Base-by-base conservation (phyloP, 2,888 invertebrate species). In the Julus scanicus region DNA sequence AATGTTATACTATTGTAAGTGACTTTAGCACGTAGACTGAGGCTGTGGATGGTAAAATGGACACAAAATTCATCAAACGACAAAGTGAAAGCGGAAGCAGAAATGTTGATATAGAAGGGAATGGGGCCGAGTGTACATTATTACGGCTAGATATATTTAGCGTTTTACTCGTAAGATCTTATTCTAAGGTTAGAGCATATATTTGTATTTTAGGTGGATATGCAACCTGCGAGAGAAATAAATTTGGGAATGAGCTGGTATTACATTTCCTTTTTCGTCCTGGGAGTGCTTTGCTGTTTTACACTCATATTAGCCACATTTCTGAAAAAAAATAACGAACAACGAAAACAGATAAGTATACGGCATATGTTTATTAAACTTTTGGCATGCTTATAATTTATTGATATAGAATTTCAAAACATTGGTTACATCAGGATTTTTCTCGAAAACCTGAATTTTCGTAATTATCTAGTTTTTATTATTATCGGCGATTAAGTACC, bases 261-360 rank as follows among this genome's bases (percentile, higher is more conserved):
- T 37, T 85, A 44, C 13, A 3, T 85, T 39, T n/a, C 44, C 20
- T 85, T 85, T 85, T 49, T 49, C 20, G 44, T 85, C 20, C 3
- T 85, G 1, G 85, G 85, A 44, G 48, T 48, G 17, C 49, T 85
- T 8, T 44, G 85, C n/a, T 85, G 85, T 44, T 49, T 85, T 20
- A 49, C 85, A 9, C 44, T 85, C 20, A 17, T 85, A 48, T 13
- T 85, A 9, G 44, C 85, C 13, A 29, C 44, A 4, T 85, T 85
- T 49, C 1, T 85, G 11, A 44, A 9, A 20, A 85, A 85, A 85
- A 49, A 15, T 11, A 85, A 85, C 2, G 85, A 39, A 3, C 85
- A 44, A 20, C 44, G 49, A 17, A 85, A 85, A 49, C 48, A 85
- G 85, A 85, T 85, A 85, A 85, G 85, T 85, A 83, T 83, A 37